phyloP scores from a whole-genome alignment of 2,888 invertebrate species.

The Ceramica pisi region DNA sequence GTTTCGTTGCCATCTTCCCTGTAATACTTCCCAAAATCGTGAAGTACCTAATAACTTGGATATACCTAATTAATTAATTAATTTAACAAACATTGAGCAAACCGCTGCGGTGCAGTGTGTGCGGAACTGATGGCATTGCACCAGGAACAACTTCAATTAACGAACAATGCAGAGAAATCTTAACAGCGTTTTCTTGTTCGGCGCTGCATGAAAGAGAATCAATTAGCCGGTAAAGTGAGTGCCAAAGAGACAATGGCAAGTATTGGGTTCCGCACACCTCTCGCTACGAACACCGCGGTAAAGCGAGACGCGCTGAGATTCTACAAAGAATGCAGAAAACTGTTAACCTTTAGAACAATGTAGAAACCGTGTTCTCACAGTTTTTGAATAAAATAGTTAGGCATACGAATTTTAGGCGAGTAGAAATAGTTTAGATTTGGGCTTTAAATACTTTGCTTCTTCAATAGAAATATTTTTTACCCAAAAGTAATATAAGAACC shows the following conservation, averaged over 20 bases:
- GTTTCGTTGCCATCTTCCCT: neutral
- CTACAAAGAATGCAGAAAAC: conserved; percentile 18
- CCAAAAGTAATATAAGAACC: neutral
- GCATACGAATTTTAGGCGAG: too few relatives aligned
- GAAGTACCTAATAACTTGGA: neutral
- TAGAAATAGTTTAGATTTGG: too few relatives aligned
- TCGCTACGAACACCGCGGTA: conserved; percentile 19
- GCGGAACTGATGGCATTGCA: conserved; percentile 59
- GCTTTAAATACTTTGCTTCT: too few relatives aligned
- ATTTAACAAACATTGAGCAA: conserved; percentile 47
- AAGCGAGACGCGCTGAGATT: neutral
- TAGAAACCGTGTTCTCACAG: neutral
- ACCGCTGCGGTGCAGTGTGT: conserved; percentile 47
- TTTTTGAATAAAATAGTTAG: neutral
- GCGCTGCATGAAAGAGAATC: conserved; percentile 83
- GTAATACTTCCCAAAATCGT: too few relatives aligned
- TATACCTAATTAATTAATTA: conserved; percentile 21
- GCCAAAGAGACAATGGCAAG: conserved; percentile 74
- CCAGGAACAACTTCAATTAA: conserved; percentile 82
- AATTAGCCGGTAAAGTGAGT: conserved; percentile 83
- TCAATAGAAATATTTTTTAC: neutral
- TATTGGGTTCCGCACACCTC: conserved; percentile 62
- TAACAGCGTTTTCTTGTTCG: conserved; percentile 84
- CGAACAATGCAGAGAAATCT: conserved; percentile 83
- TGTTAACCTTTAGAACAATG: neutral